Base-by-base conservation (phyloP, 2,888 invertebrate species). In the Tachystola acroxantha region DNA sequence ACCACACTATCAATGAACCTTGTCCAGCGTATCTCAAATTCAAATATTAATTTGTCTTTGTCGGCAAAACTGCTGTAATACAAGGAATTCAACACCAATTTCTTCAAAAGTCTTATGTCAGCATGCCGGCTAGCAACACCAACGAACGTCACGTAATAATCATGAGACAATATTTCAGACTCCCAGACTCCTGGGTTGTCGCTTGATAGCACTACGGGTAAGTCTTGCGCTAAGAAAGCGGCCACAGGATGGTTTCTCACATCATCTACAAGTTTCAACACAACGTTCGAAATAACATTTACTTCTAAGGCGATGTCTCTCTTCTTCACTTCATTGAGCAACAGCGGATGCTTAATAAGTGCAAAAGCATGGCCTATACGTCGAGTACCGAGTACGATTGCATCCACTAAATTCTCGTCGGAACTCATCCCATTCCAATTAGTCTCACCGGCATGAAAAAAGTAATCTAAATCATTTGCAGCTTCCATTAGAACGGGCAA, bases 391-490 rank as follows among this genome's bases (percentile, higher is more conserved):
- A 95, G 70, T 5, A 93, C 69, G 11, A 95, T 77, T 0, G 94
- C 95, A 55, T 95, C 95, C 22, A 92, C 69, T 31, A 95, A 59
- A 69, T 95, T 95, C 48, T 92, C 89, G 60, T 95, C 95, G 0
- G 90, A 88, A 1, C 72, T 64, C 3, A 75, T 76, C 3, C 91
- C 93, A 54, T 87, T 89, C 93, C 93, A 93, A 57, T 93, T 91
- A 0, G 95, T 94, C 76, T 95, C 95, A 1, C 94, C 95, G 0
- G 94, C 93, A 58, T 95, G 95, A 45, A 95, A 93, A 57, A 91
- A 94, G 52, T 90, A 92, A 35, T 91, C 85, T 3, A 94, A 67
- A 2, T 87, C 67, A 0, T 86, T 65, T 0, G 85, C 69, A 10
- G 87, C 64, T 28, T 76, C 57, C 5, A 85, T 56, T 3, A 94